Evolutionary conservation across 1,140 invertebrate species (phyloP), one percentile per base, ranked within the genome.

Genomic region (Platyscapa corneri): DNA sequence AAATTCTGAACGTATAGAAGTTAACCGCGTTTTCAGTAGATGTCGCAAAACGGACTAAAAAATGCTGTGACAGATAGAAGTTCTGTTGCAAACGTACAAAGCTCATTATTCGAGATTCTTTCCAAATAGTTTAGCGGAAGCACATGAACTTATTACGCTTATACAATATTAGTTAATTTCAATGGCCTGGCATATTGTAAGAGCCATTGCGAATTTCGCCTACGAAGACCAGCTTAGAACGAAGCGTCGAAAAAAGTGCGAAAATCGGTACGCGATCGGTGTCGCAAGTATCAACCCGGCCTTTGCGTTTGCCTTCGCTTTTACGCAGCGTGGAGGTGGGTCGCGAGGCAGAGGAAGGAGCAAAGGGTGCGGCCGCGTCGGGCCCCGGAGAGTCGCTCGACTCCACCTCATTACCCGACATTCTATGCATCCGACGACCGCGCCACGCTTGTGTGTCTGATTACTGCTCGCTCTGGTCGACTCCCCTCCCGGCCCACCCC

Each of bases 351-450:
- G 20, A 79, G 65, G 88, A 89, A 91, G 90, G 90, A 89, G 77
- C 87, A 90, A 92, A 92, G 92, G 92, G 92, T 93, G 92, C 92
- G 92, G 92, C 60, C 30, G 49, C 49, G 49, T 53, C 49, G 8
- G 49, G 49, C 49, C 10, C 18, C 49, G 49, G 49, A 18, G 42
- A 46, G 12, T 12, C 49, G 37, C 91, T 90, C 87, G 89, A 89
- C 84, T 82, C 92, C 91, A 93, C 92, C 92, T 93, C 92, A 93
- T 93, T 93, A 93, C 91, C 91, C 90, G 89, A 91, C 92, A 93
- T 93, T 93, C 92, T 93, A 93, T 93, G 92, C 92, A 92, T 83
- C 81, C 81, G 49, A 56, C 90, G 90, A 90, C 87, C 89, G 20
- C 60, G 14, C 89, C 89, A 89, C 90, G 91, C 91, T 92, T 12